Evolutionary conservation across 92 coral and sea anemone species (phyloP).

Genomic region (Porites cylindrica): DNA sequence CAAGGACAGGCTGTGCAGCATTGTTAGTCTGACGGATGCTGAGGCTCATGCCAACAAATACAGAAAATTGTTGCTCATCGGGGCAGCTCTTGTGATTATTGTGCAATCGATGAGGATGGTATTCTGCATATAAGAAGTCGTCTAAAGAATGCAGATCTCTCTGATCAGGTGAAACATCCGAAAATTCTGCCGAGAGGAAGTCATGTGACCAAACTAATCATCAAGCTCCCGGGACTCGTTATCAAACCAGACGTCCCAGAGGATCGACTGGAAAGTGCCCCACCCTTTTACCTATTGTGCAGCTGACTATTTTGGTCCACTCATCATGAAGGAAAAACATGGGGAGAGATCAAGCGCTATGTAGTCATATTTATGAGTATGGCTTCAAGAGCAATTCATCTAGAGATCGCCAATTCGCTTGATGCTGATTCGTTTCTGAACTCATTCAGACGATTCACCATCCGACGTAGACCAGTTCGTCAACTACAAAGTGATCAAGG

Average conservation of each 20-base stretch:
- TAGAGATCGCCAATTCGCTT: constrained; percentile 56
- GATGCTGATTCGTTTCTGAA: constrained; percentile 68
- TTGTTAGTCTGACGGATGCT: constrained; percentile 64
- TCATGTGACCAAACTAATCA: constrained; percentile 54
- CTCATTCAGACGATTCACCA: constrained; percentile 52
- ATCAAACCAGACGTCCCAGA: constrained; percentile 46
- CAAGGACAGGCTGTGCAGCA: constrained; percentile 65
- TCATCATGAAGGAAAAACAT: constrained; percentile 54
- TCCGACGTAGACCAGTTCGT: constrained; percentile 59
- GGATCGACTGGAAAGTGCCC: constrained; percentile 53
- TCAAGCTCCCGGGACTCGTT: constrained; percentile 56
- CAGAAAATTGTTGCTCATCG: constrained; percentile 32
- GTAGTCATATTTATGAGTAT: constrained; percentile 70
- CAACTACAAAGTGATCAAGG: constrained; percentile 43
- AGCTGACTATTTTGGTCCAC: constrained; percentile 15
- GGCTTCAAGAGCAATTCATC: constrained; percentile 63
- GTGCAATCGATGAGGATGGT: constrained; percentile 57
- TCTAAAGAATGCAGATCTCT: constrained; percentile 30
- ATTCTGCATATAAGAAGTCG: constrained; percentile 70
- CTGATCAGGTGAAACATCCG: constrained; percentile 52
- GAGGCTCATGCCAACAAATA: constrained; percentile 10
- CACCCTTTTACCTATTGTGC: constrained; percentile 21
- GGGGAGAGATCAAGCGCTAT: constrained; percentile 65
- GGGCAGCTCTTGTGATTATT: constrained; percentile 49
- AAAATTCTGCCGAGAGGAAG: constrained; percentile 50